Evolutionary conservation across 2,888 invertebrate genomes (phyloP).

Genomic region (Agrochola litura): DNA sequence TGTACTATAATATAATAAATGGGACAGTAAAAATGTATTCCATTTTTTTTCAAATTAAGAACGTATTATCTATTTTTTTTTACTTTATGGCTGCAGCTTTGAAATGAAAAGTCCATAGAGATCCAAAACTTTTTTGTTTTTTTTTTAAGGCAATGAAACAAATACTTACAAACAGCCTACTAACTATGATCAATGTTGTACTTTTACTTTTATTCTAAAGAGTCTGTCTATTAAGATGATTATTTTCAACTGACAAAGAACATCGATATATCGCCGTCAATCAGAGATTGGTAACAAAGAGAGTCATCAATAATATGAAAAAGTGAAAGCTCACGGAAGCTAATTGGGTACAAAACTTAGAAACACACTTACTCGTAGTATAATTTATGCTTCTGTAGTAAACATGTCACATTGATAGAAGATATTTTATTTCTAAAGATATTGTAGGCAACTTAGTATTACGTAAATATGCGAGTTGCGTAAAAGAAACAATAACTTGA

Average conservation of each 20-base stretch:
- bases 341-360: slow-evolving; percentile 63
- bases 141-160: not conserved
- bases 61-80: not conserved
- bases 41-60: not conserved
- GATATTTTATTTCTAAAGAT: not conserved
- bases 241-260: slow-evolving; percentile 23
- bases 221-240: slow-evolving; percentile 13
- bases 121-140: not conserved
- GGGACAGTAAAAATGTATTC: no score
- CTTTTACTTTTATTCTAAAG: not conserved
- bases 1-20: slow-evolving; percentile 9
- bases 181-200: slow-evolving; percentile 14
- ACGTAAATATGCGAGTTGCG: slow-evolving; percentile 35
- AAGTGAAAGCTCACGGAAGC: slow-evolving; percentile 69
- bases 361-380: slow-evolving; percentile 10
- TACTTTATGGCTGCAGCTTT: not conserved
- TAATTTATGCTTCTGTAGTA: slow-evolving; percentile 10
- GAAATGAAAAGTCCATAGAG: not conserved
- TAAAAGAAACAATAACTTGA: slow-evolving; percentile 51
- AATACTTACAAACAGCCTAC: slow-evolving; percentile 7
- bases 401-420: slow-evolving; percentile 1
- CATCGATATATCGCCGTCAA: slow-evolving; percentile 49
- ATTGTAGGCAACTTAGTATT: not conserved
- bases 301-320: slow-evolving; percentile 53
- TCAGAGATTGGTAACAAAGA: slow-evolving; percentile 55